Evolutionary conservation across 35 echinoderm and acorn worm species (phyloP).

Genomic region (Holothuria glaberrima): DNA sequence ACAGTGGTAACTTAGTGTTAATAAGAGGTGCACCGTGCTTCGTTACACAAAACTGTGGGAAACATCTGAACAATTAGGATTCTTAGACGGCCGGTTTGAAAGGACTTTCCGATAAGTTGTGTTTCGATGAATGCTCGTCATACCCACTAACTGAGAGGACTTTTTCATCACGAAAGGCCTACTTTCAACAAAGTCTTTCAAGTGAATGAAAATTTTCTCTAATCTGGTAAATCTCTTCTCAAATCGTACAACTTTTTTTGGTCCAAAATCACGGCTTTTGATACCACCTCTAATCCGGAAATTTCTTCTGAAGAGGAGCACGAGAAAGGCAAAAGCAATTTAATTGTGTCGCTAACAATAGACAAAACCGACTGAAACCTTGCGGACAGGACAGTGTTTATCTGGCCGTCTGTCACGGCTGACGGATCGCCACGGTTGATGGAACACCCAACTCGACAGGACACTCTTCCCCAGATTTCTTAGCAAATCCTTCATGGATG

Average conservation of each 20-base stretch:
- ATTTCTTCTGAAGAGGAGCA: slow-evolving; percentile 6
- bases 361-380: not conserved
- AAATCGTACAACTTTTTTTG: not conserved
- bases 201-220: slow-evolving; percentile 20
- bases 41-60: not conserved
- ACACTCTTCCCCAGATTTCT: not conserved
- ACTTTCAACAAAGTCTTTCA: slow-evolving; percentile 33
- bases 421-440: not conserved
- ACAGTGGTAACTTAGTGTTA: not conserved
- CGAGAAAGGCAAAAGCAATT: not conserved
- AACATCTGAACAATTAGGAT: slow-evolving; percentile 27
- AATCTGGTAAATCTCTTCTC: slow-evolving; percentile 14
- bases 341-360: not conserved
- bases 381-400: not conserved
- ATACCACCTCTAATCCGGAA: slow-evolving; percentile 31
- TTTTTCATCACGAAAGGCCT: slow-evolving; percentile 1
- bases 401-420: not conserved
- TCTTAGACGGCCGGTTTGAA: not conserved
- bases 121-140: slow-evolving; percentile 18
- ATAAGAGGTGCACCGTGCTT: not conserved
- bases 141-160: not conserved
- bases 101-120: not conserved
- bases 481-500: not conserved
- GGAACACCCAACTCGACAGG: not conserved
- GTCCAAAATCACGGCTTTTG: slow-evolving; percentile 17